phyloP scores from a whole-genome alignment of 2,113 vertebrate genomes.

The Lophochroa leadbeateri region DNA sequence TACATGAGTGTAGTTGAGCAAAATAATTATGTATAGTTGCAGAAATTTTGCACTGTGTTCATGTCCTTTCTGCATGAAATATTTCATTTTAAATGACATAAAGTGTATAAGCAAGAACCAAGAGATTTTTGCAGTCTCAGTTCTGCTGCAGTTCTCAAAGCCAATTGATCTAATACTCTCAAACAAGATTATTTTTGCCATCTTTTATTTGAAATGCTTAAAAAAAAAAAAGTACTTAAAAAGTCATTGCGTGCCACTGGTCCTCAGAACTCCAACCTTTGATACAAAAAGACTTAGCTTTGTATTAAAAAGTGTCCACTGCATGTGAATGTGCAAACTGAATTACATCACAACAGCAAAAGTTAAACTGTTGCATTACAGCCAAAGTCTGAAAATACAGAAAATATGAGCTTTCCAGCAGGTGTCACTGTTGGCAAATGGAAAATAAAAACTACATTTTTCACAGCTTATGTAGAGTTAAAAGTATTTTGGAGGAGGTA shows the following conservation, averaged over 20 bases:
- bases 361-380: neutral
- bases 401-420: constrained; percentile 65
- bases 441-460: constrained; percentile 33
- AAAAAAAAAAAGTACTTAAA: neutral
- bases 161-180: neutral
- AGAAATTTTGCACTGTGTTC: neutral
- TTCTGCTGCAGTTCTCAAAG: neutral
- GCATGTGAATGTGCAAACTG: neutral
- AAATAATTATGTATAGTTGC: neutral
- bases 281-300: rapidly evolving
- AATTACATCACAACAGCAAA: neutral
- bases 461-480: neutral
- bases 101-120: neutral
- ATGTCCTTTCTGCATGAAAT: neutral
- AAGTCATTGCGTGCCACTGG: rapidly evolving
- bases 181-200: no score
- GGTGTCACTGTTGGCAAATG: constrained; percentile 82
- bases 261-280: neutral
- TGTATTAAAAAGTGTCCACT: no score
- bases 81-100: neutral
- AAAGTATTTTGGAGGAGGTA: neutral
- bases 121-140: neutral
- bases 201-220: neutral
- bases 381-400: neutral
- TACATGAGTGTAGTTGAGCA: neutral